These are phyloP conservation scores for Andrena bucephala DNA, from an alignment of 2,888 invertebrate species.

Conservation along the genomic window DNA sequence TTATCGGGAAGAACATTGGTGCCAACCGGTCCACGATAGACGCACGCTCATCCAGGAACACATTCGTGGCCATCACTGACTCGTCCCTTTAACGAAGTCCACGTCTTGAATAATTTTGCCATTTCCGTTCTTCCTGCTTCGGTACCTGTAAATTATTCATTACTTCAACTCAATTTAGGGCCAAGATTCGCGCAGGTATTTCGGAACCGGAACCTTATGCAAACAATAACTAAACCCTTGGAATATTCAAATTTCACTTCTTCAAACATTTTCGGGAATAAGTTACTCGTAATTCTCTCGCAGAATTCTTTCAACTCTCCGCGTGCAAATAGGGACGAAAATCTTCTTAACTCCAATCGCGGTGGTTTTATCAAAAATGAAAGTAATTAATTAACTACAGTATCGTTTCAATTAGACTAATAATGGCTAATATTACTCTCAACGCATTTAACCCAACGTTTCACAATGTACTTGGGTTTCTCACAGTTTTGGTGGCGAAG, in stretches of 20 bases:
- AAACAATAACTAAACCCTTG: neutral
- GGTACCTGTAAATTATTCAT: slow-evolving; percentile 31
- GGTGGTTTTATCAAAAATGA: too few relatives aligned
- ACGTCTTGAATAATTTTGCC: neutral
- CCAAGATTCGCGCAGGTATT: neutral
- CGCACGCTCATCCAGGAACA: slow-evolving; percentile 34
- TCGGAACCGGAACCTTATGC: neutral
- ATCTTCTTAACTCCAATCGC: too few relatives aligned
- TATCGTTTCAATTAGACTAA: neutral
- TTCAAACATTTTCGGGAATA: too few relatives aligned
- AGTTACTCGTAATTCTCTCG: too few relatives aligned
- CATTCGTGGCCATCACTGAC: slow-evolving; percentile 8
- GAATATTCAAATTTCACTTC: too few relatives aligned
- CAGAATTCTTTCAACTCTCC: too few relatives aligned
- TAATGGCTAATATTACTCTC: neutral
- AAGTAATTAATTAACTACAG: too few relatives aligned
- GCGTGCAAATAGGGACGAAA: too few relatives aligned
- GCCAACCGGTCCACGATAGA: slow-evolving; percentile 29
- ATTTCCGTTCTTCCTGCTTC: neutral
- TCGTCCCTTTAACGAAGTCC: slow-evolving; percentile 1
- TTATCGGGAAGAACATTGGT: slow-evolving; percentile 15
- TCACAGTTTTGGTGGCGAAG: neutral
- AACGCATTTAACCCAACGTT: too few relatives aligned
- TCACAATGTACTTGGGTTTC: neutral
- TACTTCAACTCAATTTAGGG: neutral